Evolutionary conservation across 2,888 invertebrate genomes (phyloP), one percentile per base, ranked within the genome.

Genomic region (Petrophora chlorosata): DNA sequence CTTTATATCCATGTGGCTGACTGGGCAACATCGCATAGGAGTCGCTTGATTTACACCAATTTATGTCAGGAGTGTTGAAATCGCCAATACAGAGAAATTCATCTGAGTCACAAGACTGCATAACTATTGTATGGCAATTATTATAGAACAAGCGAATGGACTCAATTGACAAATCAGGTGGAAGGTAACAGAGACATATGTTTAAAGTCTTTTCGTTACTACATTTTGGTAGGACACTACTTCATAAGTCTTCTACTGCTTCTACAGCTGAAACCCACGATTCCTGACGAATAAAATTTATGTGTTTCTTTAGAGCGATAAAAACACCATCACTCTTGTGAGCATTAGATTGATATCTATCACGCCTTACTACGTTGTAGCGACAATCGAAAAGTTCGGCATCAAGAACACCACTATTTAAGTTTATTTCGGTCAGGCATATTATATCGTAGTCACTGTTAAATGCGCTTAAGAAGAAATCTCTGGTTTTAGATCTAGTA

Each of bases 161-260:
- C 4, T 35, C 16, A 8, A 8, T 8, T 5, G 34, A n/a, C 1
- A 55, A 10, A 28, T 56, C 28, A 2, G 52, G 41, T 0, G 51
- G 53, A 8, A 59, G 14, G 16, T 59, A 59, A 23, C 59, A 59
- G 0, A 54, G 5, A 42, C 49, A 56, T 5, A 56, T 34, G 36
- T 54, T 38, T 1, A 44, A 10, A 8, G 10, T 13, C 13, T 17
- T 25, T 10, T 1, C 3, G 13, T 25, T 17, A 16, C 25, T 33
- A 9, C 5, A 2, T 2, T 14, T 33, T 1, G 49, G 46, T 5
- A 17, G 1, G 5, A 59, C 17, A 28, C 30, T 54, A 0, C 56
- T n/a, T 55, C 61, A 61, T 1, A 58, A 9, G 32, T 61, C 58
- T 32, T 61, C 58, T 8, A 46, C 30, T 0, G 17, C 58, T 32